Evolutionary conservation across 2,797 vertebrate genomes (phyloP), one percentile per base, ranked within the genome.

Genomic region (Orestias chungarensis): DNA sequence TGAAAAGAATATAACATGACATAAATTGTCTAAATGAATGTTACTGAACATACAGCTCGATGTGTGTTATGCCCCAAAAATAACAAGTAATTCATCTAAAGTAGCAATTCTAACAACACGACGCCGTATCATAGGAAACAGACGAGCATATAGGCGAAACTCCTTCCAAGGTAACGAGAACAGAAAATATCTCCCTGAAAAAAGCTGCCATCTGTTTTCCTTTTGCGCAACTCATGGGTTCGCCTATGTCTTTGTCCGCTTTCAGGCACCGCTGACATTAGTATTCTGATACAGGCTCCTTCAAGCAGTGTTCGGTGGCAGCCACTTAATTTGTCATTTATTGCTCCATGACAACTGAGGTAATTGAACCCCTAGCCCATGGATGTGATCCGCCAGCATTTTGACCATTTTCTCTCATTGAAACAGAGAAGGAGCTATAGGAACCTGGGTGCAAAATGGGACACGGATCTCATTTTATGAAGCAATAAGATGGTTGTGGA

Each of bases 301-400:
- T 83, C 84, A 82, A 88, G 87, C 85, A 85, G 90, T 82, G 90
- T 89, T 88, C 74, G 52, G 87, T 88, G 90, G 88, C 89, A 91
- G 90, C 83, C 90, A 90, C 90, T 92, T 95, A 90, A 95, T 93
- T 94, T 93, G 91, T 92, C 91, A 93, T 94, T 92, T 93, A 93
- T 93, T 93, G 93, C 89, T 91, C 88, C 88, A 91, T 92, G 93
- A 93, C 92, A 94, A 93, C 92, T 93, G 87, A 86, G 88, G 91
- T 95, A 94, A 95, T 93, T 93, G 91, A 93, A 93, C 91, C 88
- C 90, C 88, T 90, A 88, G 90, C 90, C 91, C 86, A 89, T 67
- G 82, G 88, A 90, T 74, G 73, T 75, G 87, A 91, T 84, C 85
- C 78, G 87, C 87, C 83, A 85, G 85, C 89, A 86, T 80, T 64